Evolutionary conservation across 2,888 invertebrate species (phyloP).

Genomic region (Tiliacea aurago): DNA sequence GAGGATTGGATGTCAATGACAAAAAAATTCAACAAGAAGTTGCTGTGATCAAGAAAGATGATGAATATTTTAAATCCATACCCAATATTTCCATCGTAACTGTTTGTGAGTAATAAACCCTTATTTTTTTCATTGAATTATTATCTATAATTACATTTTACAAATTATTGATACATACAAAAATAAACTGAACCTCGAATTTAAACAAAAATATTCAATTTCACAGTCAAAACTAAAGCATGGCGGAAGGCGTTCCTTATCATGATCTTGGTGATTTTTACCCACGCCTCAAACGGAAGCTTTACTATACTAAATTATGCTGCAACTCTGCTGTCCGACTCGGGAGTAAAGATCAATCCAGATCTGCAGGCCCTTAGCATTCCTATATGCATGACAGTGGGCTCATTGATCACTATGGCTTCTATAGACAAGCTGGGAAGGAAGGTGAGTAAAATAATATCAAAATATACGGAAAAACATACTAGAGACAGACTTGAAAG

Average conservation of each 20-base stretch:
- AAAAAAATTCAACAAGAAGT: slow-evolving; percentile 74
- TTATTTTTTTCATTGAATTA: not conserved
- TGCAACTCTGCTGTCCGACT: slow-evolving; percentile 66
- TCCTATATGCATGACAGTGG: slow-evolving; percentile 71
- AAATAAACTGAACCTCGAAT: not conserved
- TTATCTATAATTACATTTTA: not conserved
- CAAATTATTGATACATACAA: not conserved
- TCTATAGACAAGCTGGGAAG: slow-evolving; percentile 70
- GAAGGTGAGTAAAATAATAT: slow-evolving; percentile 67
- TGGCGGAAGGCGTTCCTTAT: slow-evolving; percentile 73
- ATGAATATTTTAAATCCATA: slow-evolving; percentile 74
- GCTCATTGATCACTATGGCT: slow-evolving; percentile 66
- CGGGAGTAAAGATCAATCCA: slow-evolving; percentile 69
- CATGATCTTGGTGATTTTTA: slow-evolving; percentile 61
- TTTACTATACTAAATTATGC: slow-evolving; percentile 73
- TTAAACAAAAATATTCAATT: slow-evolving; percentile 34
- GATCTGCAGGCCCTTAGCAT: slow-evolving; percentile 72
- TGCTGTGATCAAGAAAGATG: slow-evolving; percentile 72
- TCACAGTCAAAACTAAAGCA: slow-evolving; percentile 70
- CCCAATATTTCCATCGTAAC: slow-evolving; percentile 73
- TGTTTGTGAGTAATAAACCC: slow-evolving; percentile 73
- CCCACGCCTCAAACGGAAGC: slow-evolving; percentile 69
- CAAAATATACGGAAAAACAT: not conserved
- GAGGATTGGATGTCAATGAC: slow-evolving; percentile 74
- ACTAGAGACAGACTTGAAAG: not conserved